Evolutionary conservation across 2,888 invertebrate genomes (phyloP).

Genomic region (Hemistola chrysoprasaria): DNA sequence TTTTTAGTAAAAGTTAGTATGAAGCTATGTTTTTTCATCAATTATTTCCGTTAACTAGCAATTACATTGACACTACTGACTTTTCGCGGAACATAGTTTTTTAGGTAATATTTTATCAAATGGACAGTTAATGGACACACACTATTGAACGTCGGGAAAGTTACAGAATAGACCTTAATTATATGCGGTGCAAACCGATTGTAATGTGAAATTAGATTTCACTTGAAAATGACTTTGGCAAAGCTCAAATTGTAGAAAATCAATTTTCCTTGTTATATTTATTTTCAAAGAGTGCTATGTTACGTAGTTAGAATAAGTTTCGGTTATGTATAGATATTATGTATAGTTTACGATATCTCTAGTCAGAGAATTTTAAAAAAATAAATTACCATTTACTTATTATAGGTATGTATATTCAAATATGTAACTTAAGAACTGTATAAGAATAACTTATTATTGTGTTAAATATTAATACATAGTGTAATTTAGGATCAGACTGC

Average conservation of each 20-base stretch:
- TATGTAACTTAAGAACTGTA: slow-evolving; percentile 63
- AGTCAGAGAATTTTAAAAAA: slow-evolving; percentile 78
- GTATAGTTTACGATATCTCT: slow-evolving; percentile 71
- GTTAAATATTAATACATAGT: slow-evolving; percentile 58
- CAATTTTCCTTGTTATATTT: slow-evolving; percentile 40
- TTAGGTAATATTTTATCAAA: no score
- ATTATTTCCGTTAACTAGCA: no score
- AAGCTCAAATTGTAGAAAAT: slow-evolving; percentile 74
- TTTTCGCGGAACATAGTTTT: no score
- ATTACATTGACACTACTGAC: no score
- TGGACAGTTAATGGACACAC: no score
- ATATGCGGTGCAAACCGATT: slow-evolving; percentile 1
- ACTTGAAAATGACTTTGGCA: slow-evolving; percentile 66
- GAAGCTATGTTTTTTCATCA: slow-evolving; percentile 6
- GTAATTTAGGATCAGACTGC: slow-evolving; percentile 60
- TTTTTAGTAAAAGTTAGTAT: no score
- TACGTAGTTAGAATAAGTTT: slow-evolving; percentile 60
- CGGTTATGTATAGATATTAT: slow-evolving; percentile 66
- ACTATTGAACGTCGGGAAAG: no score
- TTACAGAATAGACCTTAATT: no score
- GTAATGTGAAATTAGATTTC: slow-evolving; percentile 67
- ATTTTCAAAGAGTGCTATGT: slow-evolving; percentile 75
- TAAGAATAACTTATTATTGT: slow-evolving; percentile 74
- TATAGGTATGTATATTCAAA: slow-evolving; percentile 66
- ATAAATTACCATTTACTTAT: slow-evolving; percentile 77